Percentiles rank a stretch among this genome's conserved stretches.
These are phyloP conservation scores for Hoplostethus atlanticus DNA, from an alignment of 2,797 vertebrate genomes.

Conservation along the genomic window DNA sequence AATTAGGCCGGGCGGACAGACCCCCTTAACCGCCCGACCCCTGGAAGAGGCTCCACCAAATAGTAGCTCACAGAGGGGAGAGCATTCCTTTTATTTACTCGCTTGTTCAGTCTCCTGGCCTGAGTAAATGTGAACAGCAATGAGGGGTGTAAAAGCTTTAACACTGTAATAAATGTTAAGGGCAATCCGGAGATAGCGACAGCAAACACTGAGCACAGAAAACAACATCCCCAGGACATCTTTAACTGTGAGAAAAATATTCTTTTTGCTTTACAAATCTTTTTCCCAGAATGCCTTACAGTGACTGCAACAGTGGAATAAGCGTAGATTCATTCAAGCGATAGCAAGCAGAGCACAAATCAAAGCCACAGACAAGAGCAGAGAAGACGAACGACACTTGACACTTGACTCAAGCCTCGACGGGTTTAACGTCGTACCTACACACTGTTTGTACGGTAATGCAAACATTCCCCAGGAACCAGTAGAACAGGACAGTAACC, in stretches of 20 bases:
- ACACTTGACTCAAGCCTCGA: too few relatives aligned
- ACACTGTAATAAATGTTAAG: slow-evolving; percentile 50
- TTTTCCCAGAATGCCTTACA: too few relatives aligned
- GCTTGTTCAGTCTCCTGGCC: slow-evolving; percentile 33
- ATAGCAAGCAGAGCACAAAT: not conserved
- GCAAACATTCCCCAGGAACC: slow-evolving; percentile 21
- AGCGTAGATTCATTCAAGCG: not conserved
- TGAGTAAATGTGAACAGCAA: slow-evolving; percentile 51
- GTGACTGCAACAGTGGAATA: too few relatives aligned
- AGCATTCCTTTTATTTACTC: slow-evolving; percentile 68
- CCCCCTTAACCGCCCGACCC: slow-evolving; percentile 68
- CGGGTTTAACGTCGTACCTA: too few relatives aligned
- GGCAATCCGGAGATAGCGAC: slow-evolving; percentile 35
- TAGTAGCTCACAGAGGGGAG: slow-evolving; percentile 49
- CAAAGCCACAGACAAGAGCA: too few relatives aligned
- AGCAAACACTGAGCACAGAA: slow-evolving; percentile 32
- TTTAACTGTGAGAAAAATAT: slow-evolving; percentile 7
- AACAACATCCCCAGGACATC: slow-evolving; percentile 19
- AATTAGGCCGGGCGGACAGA: slow-evolving; percentile 70
- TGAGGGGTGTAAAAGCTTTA: slow-evolving; percentile 58
- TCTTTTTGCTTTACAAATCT: too few relatives aligned
- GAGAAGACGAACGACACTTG: too few relatives aligned
- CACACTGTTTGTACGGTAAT: not conserved
- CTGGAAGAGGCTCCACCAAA: slow-evolving; percentile 54
- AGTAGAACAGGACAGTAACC: slow-evolving; percentile 31